These are phyloP conservation scores for Cyprinodon tularosa DNA, from an alignment of 2,113 vertebrate species.

Conservation along the genomic window DNA sequence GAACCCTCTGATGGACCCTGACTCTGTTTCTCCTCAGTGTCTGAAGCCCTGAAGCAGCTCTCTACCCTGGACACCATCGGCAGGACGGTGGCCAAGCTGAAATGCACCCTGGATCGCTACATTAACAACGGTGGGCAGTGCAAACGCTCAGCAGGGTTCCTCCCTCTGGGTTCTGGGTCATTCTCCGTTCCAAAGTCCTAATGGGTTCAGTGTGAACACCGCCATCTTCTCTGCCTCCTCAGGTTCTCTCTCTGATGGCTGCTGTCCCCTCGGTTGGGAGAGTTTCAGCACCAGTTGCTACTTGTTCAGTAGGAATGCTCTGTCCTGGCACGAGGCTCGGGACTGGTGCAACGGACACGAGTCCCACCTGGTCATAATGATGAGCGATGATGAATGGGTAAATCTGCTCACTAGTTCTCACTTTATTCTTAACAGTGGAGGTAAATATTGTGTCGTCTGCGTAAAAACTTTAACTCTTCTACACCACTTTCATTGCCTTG, in stretches of 20 bases:
- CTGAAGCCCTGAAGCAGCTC: slow-evolving; percentile 58
- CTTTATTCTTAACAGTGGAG: neutral
- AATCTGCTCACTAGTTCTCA: neutral
- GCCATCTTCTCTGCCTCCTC: neutral
- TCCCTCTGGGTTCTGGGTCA: too few species aligned
- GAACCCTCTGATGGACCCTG: neutral
- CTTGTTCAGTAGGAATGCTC: neutral
- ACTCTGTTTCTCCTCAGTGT: slow-evolving; percentile 41
- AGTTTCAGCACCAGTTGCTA: slow-evolving; percentile 18
- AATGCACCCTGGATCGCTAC: slow-evolving; percentile 48
- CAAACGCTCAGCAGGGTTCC: neutral
- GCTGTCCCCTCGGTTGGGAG: slow-evolving; percentile 56
- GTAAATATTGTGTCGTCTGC: neutral
- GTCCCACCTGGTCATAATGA: slow-evolving; percentile 53
- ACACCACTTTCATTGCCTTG: neutral
- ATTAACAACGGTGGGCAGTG: slow-evolving; percentile 51
- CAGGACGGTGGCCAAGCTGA: slow-evolving; percentile 21
- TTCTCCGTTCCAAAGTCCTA: too few species aligned
- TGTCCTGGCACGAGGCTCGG: slow-evolving; percentile 42
- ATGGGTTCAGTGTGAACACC: too few species aligned
- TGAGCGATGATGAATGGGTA: slow-evolving; percentile 59
- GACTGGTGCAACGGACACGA: slow-evolving; percentile 62
- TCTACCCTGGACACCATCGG: slow-evolving; percentile 39
- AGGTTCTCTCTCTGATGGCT: neutral
- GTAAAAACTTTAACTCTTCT: neutral